Evolutionary conservation across 2,113 vertebrate genomes (phyloP).

Genomic region (Trogon melanurus): DNA sequence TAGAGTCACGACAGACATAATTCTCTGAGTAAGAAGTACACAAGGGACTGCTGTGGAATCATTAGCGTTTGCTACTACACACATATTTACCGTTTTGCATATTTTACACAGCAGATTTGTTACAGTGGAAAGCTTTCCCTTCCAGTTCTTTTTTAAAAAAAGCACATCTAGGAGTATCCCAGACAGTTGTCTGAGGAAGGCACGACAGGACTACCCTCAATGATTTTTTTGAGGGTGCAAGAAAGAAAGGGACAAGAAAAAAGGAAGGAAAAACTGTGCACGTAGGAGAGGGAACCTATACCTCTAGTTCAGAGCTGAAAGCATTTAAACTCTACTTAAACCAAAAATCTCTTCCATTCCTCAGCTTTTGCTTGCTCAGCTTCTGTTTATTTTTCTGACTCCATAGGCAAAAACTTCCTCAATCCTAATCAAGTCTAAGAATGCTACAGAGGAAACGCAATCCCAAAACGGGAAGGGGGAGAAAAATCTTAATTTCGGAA

Average conservation of each 20-base stretch:
- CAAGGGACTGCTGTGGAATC: neutral
- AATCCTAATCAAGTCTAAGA: constrained; percentile 43
- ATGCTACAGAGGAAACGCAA: constrained; percentile 3
- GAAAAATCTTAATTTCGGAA: neutral
- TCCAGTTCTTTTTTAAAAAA: neutral
- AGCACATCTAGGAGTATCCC: neutral
- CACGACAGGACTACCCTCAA: neutral
- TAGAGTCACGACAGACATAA: neutral
- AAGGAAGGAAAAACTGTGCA: neutral
- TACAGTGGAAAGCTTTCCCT: neutral
- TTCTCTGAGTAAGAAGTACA: neutral
- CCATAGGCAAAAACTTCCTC: neutral
- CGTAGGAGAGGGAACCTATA: neutral
- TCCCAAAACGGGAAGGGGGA: neutral
- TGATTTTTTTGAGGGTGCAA: neutral
- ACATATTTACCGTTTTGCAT: neutral
- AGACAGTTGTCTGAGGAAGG: neutral
- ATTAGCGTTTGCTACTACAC: neutral
- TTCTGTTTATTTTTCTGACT: constrained; percentile 38
- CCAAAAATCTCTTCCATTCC: neutral
- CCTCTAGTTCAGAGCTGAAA: neutral
- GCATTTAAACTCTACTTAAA: neutral
- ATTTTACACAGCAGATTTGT: neutral
- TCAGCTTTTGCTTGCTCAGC: neutral
- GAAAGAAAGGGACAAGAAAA: neutral